phyloP scores from a whole-genome alignment of 2,888 invertebrate genomes.

The Perdita meconis region DNA sequence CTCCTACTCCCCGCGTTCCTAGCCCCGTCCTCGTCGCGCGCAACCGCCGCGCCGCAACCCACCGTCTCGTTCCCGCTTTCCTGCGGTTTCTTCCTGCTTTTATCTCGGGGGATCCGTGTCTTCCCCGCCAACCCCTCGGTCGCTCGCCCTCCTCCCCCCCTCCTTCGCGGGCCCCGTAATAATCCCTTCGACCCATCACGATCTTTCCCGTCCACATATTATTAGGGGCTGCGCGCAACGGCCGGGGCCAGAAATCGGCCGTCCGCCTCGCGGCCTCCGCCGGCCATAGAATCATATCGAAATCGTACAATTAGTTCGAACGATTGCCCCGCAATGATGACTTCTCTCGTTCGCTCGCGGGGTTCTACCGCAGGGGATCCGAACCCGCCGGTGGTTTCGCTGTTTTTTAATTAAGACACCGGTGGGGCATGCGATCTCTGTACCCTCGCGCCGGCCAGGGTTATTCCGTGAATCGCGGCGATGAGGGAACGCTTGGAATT shows the following conservation, averaged over 20 bases:
- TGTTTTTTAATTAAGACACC: constrained; percentile 6
- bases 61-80: constrained; percentile 41
- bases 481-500: too few relatives aligned
- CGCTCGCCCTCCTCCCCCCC: too few relatives aligned
- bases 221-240: constrained; percentile 74
- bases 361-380: constrained; percentile 2
- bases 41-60: constrained; percentile 29
- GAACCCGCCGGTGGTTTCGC: neutral
- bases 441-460: too few relatives aligned
- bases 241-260: constrained; percentile 37
- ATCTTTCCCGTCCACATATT: constrained; percentile 81
- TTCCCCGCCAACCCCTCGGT: too few relatives aligned
- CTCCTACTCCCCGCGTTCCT: constrained; percentile 58
- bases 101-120: too few relatives aligned
- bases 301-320: constrained; percentile 65
- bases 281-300: constrained; percentile 52
- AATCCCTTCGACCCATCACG: constrained; percentile 82
- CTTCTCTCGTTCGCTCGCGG: constrained; percentile 27
- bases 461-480: too few relatives aligned
- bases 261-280: constrained; percentile 31
- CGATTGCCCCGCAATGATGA: constrained; percentile 51
- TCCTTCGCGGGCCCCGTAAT: constrained; percentile 74
- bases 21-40: constrained; percentile 22
- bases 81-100: constrained; percentile 65
- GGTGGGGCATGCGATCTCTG: neutral